Conservation (phyloP, 2,888 invertebrate species). For the Ceriagrion tenellum region DNA sequence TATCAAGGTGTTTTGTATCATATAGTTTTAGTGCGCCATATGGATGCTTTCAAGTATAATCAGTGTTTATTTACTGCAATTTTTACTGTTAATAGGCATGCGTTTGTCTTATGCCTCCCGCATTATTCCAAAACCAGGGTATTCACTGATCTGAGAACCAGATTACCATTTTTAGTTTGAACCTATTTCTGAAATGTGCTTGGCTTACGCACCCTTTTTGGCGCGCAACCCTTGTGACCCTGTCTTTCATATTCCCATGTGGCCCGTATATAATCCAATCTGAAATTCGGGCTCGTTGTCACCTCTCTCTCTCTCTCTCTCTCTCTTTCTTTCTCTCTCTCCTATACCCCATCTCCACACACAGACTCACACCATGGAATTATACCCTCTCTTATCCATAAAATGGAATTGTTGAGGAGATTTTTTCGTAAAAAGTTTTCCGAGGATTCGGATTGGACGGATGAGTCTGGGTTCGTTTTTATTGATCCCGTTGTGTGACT, state of each 20-base stretch:
- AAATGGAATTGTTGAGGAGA: background rate
- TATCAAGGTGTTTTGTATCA: too few relatives aligned
- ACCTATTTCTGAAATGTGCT: background rate
- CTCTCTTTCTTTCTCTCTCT: background rate
- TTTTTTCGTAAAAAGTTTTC: conserved; percentile 6
- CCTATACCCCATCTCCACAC: background rate
- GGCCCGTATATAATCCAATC: conserved; percentile 4
- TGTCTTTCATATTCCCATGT: background rate
- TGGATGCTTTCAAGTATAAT: too few relatives aligned
- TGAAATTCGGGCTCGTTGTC: background rate
- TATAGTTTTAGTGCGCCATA: too few relatives aligned
- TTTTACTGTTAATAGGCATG: background rate
- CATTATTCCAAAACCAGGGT: too few relatives aligned
- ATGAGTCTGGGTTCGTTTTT: conserved; percentile 16
- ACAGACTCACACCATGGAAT: background rate
- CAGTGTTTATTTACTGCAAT: background rate
- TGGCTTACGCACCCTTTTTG: background rate
- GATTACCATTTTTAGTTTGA: too few relatives aligned
- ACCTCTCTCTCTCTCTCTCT: too few relatives aligned
- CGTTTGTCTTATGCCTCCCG: background rate
- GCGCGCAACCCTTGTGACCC: background rate
- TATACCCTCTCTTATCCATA: background rate
- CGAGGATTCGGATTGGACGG: conserved; percentile 21
- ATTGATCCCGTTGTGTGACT: conserved; percentile 10
- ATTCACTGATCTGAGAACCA: too few relatives aligned